These are phyloP conservation scores for Premnoplex brunnescens DNA, from an alignment of 2,797 vertebrate genomes.

Conservation along the genomic window DNA sequence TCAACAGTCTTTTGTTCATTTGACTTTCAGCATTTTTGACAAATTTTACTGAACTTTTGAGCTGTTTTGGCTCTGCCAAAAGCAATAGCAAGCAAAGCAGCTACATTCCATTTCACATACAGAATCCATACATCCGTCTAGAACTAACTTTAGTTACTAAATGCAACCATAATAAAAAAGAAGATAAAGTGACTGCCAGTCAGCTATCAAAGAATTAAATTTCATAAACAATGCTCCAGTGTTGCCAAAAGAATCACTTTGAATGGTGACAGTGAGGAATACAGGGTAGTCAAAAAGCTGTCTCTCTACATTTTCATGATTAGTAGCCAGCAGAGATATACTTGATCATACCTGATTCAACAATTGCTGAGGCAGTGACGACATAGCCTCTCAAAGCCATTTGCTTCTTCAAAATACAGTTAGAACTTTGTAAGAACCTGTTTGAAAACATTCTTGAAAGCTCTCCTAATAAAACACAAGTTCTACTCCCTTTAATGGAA, in stretches of 20 bases:
- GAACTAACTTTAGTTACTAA: not conserved
- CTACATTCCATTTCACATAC: not conserved
- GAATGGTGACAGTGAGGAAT: not conserved
- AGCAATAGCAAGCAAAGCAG: not conserved
- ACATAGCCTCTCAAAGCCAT: not conserved
- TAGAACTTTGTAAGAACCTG: not conserved
- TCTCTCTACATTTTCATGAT: not conserved
- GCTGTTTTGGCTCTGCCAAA: not conserved
- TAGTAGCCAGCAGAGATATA: not conserved
- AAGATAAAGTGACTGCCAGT: accelerated
- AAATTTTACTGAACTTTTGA: not conserved
- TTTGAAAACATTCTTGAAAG: not conserved
- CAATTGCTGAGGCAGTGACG: not conserved
- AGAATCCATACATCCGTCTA: not conserved
- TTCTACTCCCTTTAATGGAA: not conserved
- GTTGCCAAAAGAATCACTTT: not conserved
- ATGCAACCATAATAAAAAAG: not conserved
- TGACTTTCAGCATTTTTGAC: not conserved
- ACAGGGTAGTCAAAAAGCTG: not conserved
- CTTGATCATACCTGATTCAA: not conserved
- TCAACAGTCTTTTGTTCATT: accelerated
- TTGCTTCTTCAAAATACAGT: not conserved
- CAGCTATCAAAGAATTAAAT: not conserved
- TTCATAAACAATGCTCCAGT: not conserved
- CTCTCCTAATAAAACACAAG: not conserved